These are phyloP conservation scores for Morinoia aosen DNA, from an alignment of 2,888 invertebrate species.

Conservation along the genomic window DNA sequence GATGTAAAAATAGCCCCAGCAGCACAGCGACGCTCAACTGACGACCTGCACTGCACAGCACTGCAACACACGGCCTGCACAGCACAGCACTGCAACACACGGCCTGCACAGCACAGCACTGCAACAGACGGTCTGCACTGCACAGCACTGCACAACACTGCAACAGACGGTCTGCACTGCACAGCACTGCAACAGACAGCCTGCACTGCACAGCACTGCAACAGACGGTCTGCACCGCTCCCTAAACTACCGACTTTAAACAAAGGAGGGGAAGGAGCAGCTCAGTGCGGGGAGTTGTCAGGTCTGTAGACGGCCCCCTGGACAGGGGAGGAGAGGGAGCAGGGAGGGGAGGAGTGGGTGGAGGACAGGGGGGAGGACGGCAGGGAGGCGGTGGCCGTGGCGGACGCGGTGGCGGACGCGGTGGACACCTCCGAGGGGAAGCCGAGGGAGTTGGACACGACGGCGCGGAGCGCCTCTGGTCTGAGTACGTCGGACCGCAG, in stretches of 20 bases:
- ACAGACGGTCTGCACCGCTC: too few species aligned
- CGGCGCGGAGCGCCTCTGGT: conserved; percentile 53
- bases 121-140: not conserved
- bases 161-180: not conserved
- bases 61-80: not conserved
- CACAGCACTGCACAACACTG: not conserved
- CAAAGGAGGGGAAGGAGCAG: not conserved
- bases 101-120: not conserved
- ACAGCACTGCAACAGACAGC: not conserved
- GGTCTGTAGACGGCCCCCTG: conserved; percentile 41
- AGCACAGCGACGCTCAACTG: too few species aligned
- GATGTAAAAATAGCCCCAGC: not conserved
- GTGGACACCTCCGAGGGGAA: not conserved
- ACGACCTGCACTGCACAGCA: not conserved
- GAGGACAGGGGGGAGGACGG: conserved; percentile 58
- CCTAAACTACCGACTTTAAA: not conserved
- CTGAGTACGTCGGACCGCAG: conserved; percentile 48
- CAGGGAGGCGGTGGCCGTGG: conserved; percentile 60
- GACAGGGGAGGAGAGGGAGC: conserved; percentile 59
- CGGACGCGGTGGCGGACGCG: conserved; percentile 6
- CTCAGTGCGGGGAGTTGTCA: conserved; percentile 28
- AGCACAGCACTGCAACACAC: not conserved
- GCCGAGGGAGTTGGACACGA: not conserved
- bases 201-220: not conserved
- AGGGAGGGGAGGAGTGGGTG: conserved; percentile 54